Percentiles rank a stretch among this genome's conserved stretches.
Evolutionary conservation across 2,888 invertebrate genomes (phyloP).

Genomic region (Sinhomidia bicolor): DNA sequence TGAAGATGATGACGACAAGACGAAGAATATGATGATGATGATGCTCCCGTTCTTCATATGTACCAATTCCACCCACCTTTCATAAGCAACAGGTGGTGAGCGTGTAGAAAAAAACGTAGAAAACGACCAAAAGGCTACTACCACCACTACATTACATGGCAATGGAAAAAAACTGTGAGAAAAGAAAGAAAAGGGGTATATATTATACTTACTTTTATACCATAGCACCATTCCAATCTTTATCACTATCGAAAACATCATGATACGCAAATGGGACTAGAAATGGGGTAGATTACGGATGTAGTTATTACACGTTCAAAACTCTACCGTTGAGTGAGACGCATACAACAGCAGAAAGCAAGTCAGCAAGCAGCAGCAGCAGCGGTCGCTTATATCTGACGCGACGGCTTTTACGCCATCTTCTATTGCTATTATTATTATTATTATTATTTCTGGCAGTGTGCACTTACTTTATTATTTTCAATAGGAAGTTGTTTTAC

Average conservation of each 20-base stretch:
- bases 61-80: conserved; percentile 65
- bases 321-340: neutral
- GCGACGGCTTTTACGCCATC: no score
- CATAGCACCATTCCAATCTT: conserved; percentile 57
- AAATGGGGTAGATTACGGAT: conserved; percentile 54
- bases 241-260: conserved; percentile 51
- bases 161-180: conserved; percentile 41
- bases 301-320: conserved; percentile 41
- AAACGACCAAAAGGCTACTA: neutral
- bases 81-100: conserved; percentile 65
- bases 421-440: no score
- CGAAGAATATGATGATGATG: neutral
- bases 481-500: no score
- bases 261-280: conserved; percentile 60
- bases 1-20: neutral
- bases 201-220: no score
- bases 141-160: neutral
- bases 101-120: conserved; percentile 63
- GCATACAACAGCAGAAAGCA: no score
- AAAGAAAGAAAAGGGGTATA: no score
- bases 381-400: neutral
- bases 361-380: neutral
- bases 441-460: no score
- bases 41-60: conserved; percentile 36
- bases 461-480: no score